phyloP scores from a whole-genome alignment of 2,113 vertebrate species.

The Salvelinus alpinus region DNA sequence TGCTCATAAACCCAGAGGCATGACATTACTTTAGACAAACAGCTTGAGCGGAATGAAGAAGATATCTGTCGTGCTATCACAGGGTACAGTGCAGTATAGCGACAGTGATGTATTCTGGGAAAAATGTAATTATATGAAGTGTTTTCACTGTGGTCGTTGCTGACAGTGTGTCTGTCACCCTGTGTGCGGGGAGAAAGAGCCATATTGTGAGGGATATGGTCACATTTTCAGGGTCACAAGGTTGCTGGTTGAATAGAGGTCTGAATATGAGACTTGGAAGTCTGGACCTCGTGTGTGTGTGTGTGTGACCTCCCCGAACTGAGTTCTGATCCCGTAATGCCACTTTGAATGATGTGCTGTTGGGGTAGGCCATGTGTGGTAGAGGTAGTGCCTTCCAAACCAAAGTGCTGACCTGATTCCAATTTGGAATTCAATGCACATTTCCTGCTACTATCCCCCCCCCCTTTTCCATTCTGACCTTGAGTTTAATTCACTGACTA shows the following conservation, averaged over 20 bases:
- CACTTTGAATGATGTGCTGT: neutral
- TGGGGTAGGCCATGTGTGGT: neutral
- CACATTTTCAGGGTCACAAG: no score
- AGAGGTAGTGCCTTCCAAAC: neutral
- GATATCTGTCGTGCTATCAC: neutral
- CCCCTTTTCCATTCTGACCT: no score
- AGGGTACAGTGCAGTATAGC: neutral
- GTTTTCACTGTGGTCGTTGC: conserved; percentile 20
- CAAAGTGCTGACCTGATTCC: no score
- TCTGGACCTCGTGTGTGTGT: conserved; percentile 7
- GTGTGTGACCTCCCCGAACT: neutral
- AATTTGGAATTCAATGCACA: no score
- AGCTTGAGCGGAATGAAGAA: neutral
- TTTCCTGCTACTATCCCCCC: no score
- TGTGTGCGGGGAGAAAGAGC: neutral
- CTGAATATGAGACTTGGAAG: neutral
- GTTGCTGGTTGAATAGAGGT: neutral
- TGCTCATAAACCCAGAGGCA: conserved; percentile 16
- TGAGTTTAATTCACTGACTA: no score
- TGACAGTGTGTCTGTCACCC: neutral
- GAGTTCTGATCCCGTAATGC: neutral
- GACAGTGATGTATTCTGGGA: conserved; percentile 23
- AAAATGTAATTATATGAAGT: conserved; percentile 18
- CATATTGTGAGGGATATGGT: neutral
- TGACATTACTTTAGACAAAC: conserved; percentile 22